These are phyloP conservation scores for Teleopsis dalmanni DNA, from an alignment of 1,140 invertebrate genomes.

Conservation along the genomic window DNA sequence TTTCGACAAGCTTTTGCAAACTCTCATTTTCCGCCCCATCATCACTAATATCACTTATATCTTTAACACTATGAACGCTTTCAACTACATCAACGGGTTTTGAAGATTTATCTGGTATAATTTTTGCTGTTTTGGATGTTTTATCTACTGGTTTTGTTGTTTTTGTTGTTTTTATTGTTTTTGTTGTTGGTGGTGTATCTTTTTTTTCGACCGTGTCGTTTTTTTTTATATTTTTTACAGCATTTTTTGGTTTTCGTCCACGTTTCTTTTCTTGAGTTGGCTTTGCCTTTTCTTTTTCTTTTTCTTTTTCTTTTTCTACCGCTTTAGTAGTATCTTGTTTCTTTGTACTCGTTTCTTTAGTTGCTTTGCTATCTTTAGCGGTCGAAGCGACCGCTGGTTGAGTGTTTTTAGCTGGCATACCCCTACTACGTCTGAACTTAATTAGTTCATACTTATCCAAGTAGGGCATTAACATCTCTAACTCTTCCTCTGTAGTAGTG, in stretches of 20 bases:
- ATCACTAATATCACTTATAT: too few relatives aligned
- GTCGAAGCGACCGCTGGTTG: neutral
- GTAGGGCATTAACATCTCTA: slow-evolving; percentile 36
- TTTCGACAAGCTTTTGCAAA: neutral
- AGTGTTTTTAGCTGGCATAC: slow-evolving; percentile 6
- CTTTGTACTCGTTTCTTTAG: slow-evolving; percentile 12
- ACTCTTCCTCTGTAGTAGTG: slow-evolving; percentile 24
- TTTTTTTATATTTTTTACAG: neutral
- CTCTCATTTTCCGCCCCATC: too few relatives aligned
- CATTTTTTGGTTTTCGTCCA: neutral
- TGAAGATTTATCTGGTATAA: neutral
- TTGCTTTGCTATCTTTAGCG: neutral
- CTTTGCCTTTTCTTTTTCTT: slow-evolving; percentile 8
- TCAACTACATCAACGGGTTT: slow-evolving; percentile 21
- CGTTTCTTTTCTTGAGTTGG: neutral
- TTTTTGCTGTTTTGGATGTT: neutral
- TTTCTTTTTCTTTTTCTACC: neutral
- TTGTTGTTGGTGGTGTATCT: neutral
- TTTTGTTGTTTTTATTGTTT: neutral
- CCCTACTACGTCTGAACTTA: slow-evolving; percentile 55
- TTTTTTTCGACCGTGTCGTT: neutral
- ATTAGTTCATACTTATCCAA: slow-evolving; percentile 57
- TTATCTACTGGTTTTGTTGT: neutral
- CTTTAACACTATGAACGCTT: too few relatives aligned
- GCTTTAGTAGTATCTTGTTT: slow-evolving; percentile 19